These are phyloP conservation scores for Carpatolechia fugitivella DNA, from an alignment of 2,888 invertebrate genomes.

Conservation along the genomic window DNA sequence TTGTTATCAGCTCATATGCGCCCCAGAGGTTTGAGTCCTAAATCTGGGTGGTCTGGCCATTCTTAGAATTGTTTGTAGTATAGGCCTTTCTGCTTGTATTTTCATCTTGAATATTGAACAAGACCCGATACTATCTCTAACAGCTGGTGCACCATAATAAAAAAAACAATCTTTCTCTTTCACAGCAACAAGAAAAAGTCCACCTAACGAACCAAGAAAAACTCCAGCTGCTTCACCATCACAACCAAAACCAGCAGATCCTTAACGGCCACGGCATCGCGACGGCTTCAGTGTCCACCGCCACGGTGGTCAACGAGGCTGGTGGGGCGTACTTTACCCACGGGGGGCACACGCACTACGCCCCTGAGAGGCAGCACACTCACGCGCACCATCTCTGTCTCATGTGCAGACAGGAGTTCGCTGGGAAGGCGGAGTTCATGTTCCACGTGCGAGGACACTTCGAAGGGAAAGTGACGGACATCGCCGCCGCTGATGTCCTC, in stretches of 20 bases:
- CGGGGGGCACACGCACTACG: constrained; percentile 65
- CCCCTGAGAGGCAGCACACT: constrained; percentile 67
- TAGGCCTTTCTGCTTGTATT: no score
- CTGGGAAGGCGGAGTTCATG: constrained; percentile 84
- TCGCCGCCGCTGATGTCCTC: constrained; percentile 73
- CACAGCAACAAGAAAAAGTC: constrained; percentile 72
- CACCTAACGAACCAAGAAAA: constrained; percentile 74
- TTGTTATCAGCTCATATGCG: no score
- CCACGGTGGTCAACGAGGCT: constrained; percentile 66
- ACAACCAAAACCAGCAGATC: constrained; percentile 72
- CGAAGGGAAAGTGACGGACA: constrained; percentile 75
- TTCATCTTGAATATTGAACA: no score
- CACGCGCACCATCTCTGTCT: constrained; percentile 80
- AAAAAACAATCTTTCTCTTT: constrained; percentile 2
- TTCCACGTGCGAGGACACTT: constrained; percentile 84
- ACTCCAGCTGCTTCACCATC: constrained; percentile 68
- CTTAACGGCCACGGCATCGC: constrained; percentile 69
- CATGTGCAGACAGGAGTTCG: constrained; percentile 83
- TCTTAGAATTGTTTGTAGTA: no score
- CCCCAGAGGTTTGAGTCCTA: no score
- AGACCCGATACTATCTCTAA: no score
- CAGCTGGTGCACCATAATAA: no score
- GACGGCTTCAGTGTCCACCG: constrained; percentile 66
- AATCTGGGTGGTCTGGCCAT: no score
- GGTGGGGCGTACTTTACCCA: constrained; percentile 69